phyloP scores from a whole-genome alignment of 2,113 vertebrate species.

The Hemiscyllium ocellatum region DNA sequence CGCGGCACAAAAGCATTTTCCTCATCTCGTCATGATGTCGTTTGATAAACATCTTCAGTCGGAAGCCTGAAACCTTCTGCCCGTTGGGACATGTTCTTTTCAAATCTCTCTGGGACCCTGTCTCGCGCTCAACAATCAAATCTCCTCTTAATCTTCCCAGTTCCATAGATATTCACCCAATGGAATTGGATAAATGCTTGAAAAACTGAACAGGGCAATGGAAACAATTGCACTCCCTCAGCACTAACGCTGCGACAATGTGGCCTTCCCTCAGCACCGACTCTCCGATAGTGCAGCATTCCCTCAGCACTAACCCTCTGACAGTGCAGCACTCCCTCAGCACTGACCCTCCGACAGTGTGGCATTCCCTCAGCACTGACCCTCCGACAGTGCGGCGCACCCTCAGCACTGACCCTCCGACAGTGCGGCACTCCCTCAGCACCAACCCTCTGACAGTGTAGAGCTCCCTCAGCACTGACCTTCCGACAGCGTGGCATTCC shows the following conservation, averaged over 20 bases:
- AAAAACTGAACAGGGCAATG: not conserved
- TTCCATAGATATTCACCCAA: not conserved
- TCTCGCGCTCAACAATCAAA: not conserved
- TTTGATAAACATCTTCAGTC: not conserved
- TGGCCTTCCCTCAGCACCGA: too few relatives aligned
- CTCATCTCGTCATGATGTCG: not conserved
- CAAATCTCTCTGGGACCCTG: too few relatives aligned
- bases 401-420: too few relatives aligned
- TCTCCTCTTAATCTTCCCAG: not conserved
- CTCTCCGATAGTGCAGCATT: too few relatives aligned
- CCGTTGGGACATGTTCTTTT: too few relatives aligned
- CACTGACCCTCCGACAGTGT: too few relatives aligned
- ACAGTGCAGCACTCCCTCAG: too few relatives aligned
- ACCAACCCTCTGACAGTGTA: not conserved
- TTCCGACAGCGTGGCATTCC: not conserved
- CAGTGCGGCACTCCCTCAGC: too few relatives aligned
- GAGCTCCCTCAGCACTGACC: not conserved
- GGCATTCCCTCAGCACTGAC: not conserved
- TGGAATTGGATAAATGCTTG: not conserved
- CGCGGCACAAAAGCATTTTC: not conserved
- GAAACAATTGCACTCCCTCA: not conserved
- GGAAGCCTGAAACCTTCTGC: not conserved
- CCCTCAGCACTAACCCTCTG: too few relatives aligned
- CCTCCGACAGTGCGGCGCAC: too few relatives aligned
- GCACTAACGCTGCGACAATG: too few relatives aligned